Evolutionary conservation across 2,113 vertebrate species (phyloP).

Genomic region (Gulo gulo): DNA sequence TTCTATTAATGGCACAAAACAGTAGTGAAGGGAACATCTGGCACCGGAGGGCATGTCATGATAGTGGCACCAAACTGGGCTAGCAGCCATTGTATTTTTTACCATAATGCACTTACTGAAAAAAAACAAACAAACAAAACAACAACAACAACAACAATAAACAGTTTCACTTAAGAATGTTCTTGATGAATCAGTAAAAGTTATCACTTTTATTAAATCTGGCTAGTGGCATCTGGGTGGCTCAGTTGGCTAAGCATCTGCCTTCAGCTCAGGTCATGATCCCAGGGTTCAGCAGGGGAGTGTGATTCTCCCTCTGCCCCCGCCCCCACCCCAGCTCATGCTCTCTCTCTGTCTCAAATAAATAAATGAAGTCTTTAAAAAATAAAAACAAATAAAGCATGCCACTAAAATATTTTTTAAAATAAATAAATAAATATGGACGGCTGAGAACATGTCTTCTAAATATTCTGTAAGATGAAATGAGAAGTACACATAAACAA

Average conservation of each 20-base stretch:
- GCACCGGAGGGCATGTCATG: background rate
- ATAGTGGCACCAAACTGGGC: background rate
- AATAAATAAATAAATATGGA: background rate
- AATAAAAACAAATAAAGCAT: background rate
- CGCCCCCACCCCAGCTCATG: background rate
- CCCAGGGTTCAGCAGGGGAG: too few species aligned
- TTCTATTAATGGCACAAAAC: background rate
- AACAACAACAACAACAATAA: too few species aligned
- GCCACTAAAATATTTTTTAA: background rate
- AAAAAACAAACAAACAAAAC: too few species aligned
- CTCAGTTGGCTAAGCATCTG: too few species aligned
- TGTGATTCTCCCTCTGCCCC: too few species aligned
- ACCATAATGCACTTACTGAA: background rate
- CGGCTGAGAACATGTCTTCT: background rate
- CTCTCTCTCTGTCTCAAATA: background rate
- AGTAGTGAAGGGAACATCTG: background rate
- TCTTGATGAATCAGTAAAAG: background rate
- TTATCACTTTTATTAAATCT: slow-evolving; percentile 7
- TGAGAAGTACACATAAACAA: background rate
- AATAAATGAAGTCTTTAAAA: background rate
- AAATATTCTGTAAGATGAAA: background rate
- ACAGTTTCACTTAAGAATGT: background rate
- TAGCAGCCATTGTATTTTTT: background rate
- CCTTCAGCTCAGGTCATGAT: too few species aligned
- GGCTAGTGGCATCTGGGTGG: too few species aligned